phyloP scores from a whole-genome alignment of 1,140 invertebrate genomes.

The Aphelenchoides besseyi region DNA sequence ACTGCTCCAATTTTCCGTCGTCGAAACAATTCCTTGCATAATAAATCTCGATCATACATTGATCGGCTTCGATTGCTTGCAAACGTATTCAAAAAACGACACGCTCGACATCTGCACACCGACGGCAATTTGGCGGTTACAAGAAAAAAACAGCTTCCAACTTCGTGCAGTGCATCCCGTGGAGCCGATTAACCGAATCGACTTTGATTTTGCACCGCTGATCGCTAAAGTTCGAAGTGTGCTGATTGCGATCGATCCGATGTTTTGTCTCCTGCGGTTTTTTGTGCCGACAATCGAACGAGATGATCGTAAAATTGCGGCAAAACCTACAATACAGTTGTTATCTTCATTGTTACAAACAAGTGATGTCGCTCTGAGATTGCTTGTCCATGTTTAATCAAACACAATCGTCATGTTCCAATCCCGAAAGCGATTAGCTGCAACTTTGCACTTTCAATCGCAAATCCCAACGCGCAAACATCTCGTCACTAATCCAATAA shows the following conservation, averaged over 20 bases:
- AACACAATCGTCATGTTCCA: neutral
- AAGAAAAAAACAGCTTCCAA: neutral
- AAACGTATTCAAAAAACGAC: too few relatives aligned
- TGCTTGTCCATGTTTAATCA: neutral
- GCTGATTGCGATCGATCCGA: neutral
- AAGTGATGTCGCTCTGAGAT: neutral
- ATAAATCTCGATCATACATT: too few relatives aligned
- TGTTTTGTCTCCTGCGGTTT: too few relatives aligned
- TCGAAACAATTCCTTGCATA: neutral
- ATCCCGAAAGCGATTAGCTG: neutral
- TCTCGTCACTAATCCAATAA: constrained; percentile 22
- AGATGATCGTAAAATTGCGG: neutral
- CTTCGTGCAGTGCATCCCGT: neutral
- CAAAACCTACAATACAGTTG: neutral
- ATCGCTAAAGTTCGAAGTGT: neutral
- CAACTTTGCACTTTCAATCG: constrained; percentile 2
- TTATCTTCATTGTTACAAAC: neutral
- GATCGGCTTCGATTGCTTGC: too few relatives aligned
- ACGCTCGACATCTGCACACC: neutral
- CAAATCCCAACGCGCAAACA: neutral
- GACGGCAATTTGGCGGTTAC: neutral
- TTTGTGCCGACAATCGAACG: neutral
- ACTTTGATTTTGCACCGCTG: neutral
- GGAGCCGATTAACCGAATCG: too few relatives aligned
- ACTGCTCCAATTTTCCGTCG: neutral